Base-by-base conservation (phyloP, 2,797 vertebrate genomes). In the Gadopsis marmoratus region DNA sequence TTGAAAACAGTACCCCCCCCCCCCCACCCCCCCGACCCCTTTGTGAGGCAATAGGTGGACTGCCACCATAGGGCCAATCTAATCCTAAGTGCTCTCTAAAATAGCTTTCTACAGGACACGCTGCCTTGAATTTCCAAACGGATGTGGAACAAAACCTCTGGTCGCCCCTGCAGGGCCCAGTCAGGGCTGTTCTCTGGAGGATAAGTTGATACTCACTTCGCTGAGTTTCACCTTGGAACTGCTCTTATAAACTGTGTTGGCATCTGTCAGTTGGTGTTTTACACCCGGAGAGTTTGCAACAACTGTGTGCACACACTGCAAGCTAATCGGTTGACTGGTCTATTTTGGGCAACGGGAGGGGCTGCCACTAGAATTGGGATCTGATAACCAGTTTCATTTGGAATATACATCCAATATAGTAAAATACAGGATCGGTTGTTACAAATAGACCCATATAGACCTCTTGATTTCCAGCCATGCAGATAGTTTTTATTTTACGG, bases 31-130 rank as follows among this genome's bases (percentile, higher is more conserved):
- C 70, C 33, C 16, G 3, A 51, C 37, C 51, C 64, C 71, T 80
- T 76, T 76, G 65, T 84, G 81, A 63, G 65, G 60, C 78, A 89
- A 82, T 79, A 48, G 74, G 74, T 80, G 80, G 76, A 78, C 80
- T 77, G 85, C 70, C 76, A 64, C 82, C 78, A 64, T 56, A 55
- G 69, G 78, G 61, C 73, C 79, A 80, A 84, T 90, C 79, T 71
- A 76, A 76, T 77, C 67, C 81, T 78, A 76, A 86, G 43, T 79
- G 79, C 78, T 81, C 74, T 83, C 53, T 72, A 70, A 81, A 85
- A 86, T 73, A 81, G 75, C 66, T 80, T 81, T 86, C 55, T 71
- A 21, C 67, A 55, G 61, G 19, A 74, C 45, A 61, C 23, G 21
- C 76, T 84, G 62, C 70, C 74, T 70, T 64, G 71, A 84, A 81